A percentile compares a stretch with the other conserved stretches of the same genome.
Evolutionary conservation across 30 jellyfish, hydroid and myxozoan genomes (phyloP).

Genomic region (Sanderia malayensis): DNA sequence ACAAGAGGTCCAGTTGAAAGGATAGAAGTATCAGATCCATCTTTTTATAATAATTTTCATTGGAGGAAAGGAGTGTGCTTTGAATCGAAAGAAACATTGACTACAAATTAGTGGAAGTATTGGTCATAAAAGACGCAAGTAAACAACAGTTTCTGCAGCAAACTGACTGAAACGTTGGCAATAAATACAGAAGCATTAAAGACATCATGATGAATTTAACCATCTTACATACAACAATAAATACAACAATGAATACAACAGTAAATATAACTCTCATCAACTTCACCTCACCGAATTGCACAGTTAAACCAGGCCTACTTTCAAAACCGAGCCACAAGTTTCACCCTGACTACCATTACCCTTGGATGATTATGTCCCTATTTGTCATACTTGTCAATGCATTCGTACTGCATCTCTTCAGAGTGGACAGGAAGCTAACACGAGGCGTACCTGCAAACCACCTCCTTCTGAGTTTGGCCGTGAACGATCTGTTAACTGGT

Average conservation of each 20-base stretch:
- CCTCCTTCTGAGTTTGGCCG: conserved; percentile 76
- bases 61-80: no score
- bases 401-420: conserved; percentile 56
- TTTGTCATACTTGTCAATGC: conserved; percentile 47
- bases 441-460: conserved; percentile 58
- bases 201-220: neutral
- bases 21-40: no score
- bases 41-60: no score
- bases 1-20: no score
- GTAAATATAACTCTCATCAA: no score
- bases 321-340: no score
- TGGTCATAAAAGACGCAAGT: neutral
- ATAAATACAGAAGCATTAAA: no score
- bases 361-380: conserved; percentile 52
- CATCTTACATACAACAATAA: neutral
- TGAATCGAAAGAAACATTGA: neutral
- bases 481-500: conserved; percentile 81
- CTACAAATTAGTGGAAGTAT: neutral
- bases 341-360: conserved; percentile 40
- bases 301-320: no score
- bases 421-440: conserved; percentile 24
- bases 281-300: no score
- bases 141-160: neutral
- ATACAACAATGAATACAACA: no score
- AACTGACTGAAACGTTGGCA: neutral